phyloP scores from a whole-genome alignment of 2,797 vertebrate genomes.

The Merluccius polli region DNA sequence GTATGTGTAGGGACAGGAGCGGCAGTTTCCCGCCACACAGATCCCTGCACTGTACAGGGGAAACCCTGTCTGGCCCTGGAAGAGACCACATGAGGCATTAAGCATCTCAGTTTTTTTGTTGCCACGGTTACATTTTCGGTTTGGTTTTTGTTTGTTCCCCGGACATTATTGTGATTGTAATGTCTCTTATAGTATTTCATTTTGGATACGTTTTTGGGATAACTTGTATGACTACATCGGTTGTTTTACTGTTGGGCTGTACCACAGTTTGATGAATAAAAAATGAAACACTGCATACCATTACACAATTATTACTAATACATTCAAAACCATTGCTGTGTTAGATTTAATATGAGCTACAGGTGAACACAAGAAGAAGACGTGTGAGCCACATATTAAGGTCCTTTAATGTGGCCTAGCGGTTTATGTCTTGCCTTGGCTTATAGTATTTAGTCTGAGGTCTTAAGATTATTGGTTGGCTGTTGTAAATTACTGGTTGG shows the following conservation, averaged over 20 bases:
- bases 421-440: neutral
- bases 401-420: neutral
- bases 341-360: neutral
- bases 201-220: too few relatives aligned
- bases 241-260: neutral
- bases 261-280: neutral
- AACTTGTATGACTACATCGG: too few relatives aligned
- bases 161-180: neutral
- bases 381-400: neutral
- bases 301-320: neutral
- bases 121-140: neutral
- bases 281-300: neutral
- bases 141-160: neutral
- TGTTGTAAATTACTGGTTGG: neutral
- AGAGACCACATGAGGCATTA: constrained; percentile 22
- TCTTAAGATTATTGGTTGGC: neutral
- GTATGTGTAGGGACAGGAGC: constrained; percentile 78
- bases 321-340: neutral
- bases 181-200: neutral
- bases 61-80: constrained; percentile 77
- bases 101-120: neutral
- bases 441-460: neutral
- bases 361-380: neutral
- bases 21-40: constrained; percentile 80
- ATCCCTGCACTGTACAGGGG: constrained; percentile 80